Evolutionary conservation across 2,797 vertebrate species (phyloP), one percentile per base, ranked within the genome.

Genomic region (Echiichthys vipera): DNA sequence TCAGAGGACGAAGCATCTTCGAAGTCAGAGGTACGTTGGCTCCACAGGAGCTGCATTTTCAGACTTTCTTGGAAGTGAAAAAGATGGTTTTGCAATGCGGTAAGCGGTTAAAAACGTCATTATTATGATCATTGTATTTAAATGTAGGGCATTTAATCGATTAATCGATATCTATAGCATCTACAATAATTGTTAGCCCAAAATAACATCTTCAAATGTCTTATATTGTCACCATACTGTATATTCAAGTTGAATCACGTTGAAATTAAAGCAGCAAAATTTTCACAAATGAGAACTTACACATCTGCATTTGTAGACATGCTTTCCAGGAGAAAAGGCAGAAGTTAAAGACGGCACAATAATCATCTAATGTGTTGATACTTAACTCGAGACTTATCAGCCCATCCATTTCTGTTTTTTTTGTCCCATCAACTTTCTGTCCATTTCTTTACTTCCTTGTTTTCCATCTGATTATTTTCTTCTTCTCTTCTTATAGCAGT

Each of bases 1-100:
- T 99, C 97, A 0, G 98, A 99, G 49, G 97, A 99, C 0, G 98
- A 99, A 83, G 96, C 95, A 5, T 98, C 98, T 27, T 97, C 97
- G 53, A 98, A 98, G 83, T 99, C 98, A 11, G 98, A 98, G 97
- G 98, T 99, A 93, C 82, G 15, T 46, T 1, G 1, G 27, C 11
- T n/a, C 24, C 10, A 30, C 5, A 20, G 20, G 22, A 53, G 20
- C 25, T 27, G 10, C 11, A 12, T 20, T 0, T 70, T 34, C 14
- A 17, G 10, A 47, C 7, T 34, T 12, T 39, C 4, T 43, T 9
- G 7, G 7, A 49, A 20, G 13, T 27, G 12, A 9, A 27, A 49
- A 63, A 5, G 4, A 29, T 42, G 3, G 13, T 53, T 43, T 54
- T 2, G n/a, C n/a, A n/a, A n/a, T n/a, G n/a, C n/a, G n/a, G 32